Evolutionary conservation across 2,797 vertebrate species (phyloP), one percentile per base, ranked within the genome.

Genomic region (Delichon dasypus): DNA sequence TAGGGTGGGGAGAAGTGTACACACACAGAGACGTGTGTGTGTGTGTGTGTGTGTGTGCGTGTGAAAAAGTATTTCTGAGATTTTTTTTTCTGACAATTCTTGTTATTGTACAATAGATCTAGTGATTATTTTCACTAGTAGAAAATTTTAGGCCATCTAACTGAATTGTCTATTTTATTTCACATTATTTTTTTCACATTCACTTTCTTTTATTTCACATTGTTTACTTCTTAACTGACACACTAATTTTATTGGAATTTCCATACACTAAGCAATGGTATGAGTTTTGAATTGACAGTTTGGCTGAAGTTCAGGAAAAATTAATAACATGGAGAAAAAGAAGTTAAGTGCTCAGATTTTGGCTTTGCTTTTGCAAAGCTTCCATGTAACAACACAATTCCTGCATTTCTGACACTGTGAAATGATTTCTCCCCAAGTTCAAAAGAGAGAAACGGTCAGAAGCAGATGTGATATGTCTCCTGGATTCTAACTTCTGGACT

Each of bases 301-400:
- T 93, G 90, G 88, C 73, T 85, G 40, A 85, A 80, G 76, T 88
- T 96, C 90, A 95, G 44, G 66, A 23, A 77, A 95, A 94, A 89
- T 42, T 1, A 95, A 61, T 88, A 91, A 68, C 81, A 66, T 8
- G 11, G 23, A 76, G 29, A 32, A 81, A 78, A 89, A 57, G 9
- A 83, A 85, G 76, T 62, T 3, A 81, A 86, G 55, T 91, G 40
- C 38, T 88, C 34, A 54, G 38, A 58, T 72, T 93, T 66, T 73
- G 66, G 50, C 50, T 85, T 94, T 64, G 40, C 29, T 64, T 9
- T 66, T 91, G 32, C 60, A 73, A 72, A n/a, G 11, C 34, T 88
- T 85, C 47, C 27, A 60, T 48, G 18, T 47, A 85, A 36, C 68
- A 76, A n/a, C n/a, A 74, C 20, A 65, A 61, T 62, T 92, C 40